Evolutionary conservation across 2,113 vertebrate genomes (phyloP).

Genomic region (Synchiropus splendidus): DNA sequence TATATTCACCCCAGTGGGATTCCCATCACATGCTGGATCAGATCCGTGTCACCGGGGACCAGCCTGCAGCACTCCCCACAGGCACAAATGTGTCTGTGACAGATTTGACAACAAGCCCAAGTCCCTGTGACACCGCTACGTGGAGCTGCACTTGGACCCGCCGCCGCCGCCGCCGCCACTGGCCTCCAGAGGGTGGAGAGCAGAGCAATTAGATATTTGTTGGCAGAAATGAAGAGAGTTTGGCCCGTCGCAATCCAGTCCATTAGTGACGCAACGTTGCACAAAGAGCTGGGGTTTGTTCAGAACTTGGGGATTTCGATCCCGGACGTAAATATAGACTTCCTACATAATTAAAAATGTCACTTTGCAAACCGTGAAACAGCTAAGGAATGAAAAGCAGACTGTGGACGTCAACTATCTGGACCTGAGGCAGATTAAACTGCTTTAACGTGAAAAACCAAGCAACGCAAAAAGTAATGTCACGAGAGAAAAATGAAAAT

Average conservation of each 20-base stretch:
- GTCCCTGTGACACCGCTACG: constrained; percentile 33
- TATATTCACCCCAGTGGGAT: constrained; percentile 51
- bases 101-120: constrained; percentile 43
- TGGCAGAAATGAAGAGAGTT: constrained; percentile 18
- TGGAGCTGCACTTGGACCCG: constrained; percentile 10
- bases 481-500: constrained; percentile 46
- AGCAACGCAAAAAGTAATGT: constrained; percentile 39
- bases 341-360: constrained; percentile 7
- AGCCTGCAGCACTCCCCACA: constrained; percentile 22
- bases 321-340: constrained; percentile 11
- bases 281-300: constrained; percentile 11
- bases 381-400: neutral
- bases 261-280: constrained; percentile 12
- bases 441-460: constrained; percentile 22
- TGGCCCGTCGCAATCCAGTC: constrained; percentile 14
- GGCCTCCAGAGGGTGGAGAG: constrained; percentile 11
- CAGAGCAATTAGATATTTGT: constrained; percentile 8
- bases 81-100: constrained; percentile 30
- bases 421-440: constrained; percentile 32
- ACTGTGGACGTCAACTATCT: neutral
- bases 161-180: constrained; percentile 8
- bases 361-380: constrained; percentile 2
- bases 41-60: constrained; percentile 42
- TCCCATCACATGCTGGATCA: constrained; percentile 48
- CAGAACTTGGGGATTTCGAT: constrained; percentile 5